phyloP scores from a whole-genome alignment of 2,113 vertebrate species.

The Psittacara wagleri region DNA sequence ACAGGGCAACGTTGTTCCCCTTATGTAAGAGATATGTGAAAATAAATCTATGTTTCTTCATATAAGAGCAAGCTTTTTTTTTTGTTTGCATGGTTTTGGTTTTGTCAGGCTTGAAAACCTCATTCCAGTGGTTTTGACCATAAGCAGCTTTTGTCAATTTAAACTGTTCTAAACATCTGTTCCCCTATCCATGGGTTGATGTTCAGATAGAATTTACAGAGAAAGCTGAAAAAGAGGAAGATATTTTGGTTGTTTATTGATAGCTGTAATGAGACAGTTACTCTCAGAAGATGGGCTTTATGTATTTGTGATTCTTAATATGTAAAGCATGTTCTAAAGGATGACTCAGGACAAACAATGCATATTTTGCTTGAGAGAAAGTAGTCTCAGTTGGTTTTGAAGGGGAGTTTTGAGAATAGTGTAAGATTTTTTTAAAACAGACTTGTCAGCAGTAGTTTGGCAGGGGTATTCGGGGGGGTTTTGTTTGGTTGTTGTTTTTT shows the following conservation, averaged over 20 bases:
- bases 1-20: neutral
- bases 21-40: neutral
- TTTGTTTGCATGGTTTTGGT: neutral
- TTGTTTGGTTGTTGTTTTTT: neutral
- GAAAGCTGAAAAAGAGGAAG: neutral
- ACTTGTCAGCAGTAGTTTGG: neutral
- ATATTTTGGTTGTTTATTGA: neutral
- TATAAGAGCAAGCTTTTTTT: neutral
- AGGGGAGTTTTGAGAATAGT: neutral
- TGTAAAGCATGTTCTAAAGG: neutral
- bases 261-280: neutral
- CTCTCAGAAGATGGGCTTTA: neutral
- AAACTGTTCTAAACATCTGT: neutral
- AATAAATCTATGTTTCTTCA: neutral
- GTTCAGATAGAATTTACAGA: neutral
- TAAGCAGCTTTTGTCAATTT: neutral
- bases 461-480: neutral
- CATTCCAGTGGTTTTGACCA: neutral
- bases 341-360: slow-evolving; percentile 8
- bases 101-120: neutral
- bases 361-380: slow-evolving; percentile 15
- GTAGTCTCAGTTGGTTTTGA: neutral
- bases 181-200: neutral
- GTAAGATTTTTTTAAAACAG: neutral
- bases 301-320: neutral